Base-by-base conservation (phyloP, 2,888 invertebrate species). In the Blastobasis adustella region DNA sequence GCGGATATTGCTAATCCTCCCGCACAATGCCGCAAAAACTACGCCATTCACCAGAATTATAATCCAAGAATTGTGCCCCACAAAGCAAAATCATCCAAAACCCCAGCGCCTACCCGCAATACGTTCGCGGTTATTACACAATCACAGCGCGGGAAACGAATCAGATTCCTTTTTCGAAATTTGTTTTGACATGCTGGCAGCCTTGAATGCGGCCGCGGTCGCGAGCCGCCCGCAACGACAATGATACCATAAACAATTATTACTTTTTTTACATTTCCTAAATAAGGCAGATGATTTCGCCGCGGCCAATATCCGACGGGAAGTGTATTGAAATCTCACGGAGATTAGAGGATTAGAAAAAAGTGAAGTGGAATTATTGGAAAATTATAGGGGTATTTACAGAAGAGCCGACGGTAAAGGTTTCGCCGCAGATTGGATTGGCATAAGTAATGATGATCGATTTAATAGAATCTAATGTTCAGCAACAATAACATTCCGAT, bases 311-410 rank as follows among this genome's bases (percentile, higher is more conserved):
- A 69, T 80, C 75, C 74, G 70, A 75, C 77, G 81, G 82, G 82
- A 82, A 83, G 68, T 65, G 66, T 73, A 80, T 84, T 79, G 79
- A 79, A 77, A 78, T 87, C 86, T 71, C 86, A 86, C 86, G 82
- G 63, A 73, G 83, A 84, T 86, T 81, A 79, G 54, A 52, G 61
- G 70, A 71, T 78, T 71, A 70, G 65, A 78, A 84, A 79, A 82
- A 82, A 76, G 69, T 82, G 69, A 75, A 82, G 82, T 83, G 81
- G 82, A 72, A 78, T 82, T 82, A 84, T 79, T 76, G 78, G 79
- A 71, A 79, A 82, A 83, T 83, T 82, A 82, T 76, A 79, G 73
- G 73, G 70, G 71, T 71, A 66, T 66, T 72, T 60, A 62, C 64
- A 67, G 70, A 62, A 63, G 61, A 65, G 71, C 70, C 71, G 73